These are phyloP conservation scores for Brienomyrus brachyistius DNA, from an alignment of 2,113 vertebrate genomes.

Conservation along the genomic window DNA sequence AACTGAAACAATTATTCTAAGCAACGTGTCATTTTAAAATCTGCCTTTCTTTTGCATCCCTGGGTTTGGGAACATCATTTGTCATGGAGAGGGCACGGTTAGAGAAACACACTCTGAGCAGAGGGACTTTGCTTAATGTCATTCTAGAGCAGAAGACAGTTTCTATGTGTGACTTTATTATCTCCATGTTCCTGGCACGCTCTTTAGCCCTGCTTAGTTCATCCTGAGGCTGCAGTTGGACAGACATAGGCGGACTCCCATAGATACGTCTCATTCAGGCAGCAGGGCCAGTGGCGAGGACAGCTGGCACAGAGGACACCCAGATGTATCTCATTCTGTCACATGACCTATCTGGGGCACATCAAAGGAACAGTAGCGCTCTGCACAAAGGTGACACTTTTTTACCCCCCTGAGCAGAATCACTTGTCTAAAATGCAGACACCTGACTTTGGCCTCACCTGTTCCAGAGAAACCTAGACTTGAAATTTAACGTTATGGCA, in stretches of 20 bases:
- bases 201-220: not conserved
- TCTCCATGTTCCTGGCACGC: not conserved
- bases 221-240: not conserved
- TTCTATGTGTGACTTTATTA: not conserved
- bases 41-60: not conserved
- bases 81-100: not conserved
- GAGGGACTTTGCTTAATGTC: not conserved
- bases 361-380: not conserved
- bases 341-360: not conserved
- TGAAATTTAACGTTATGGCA: not conserved
- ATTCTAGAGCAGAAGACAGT: not conserved
- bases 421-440: not conserved
- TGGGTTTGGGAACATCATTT: not conserved
- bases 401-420: not conserved
- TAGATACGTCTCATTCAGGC: not conserved
- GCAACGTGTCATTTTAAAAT: not conserved
- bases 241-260: not conserved
- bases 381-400: not conserved
- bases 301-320: not conserved
- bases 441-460: not conserved
- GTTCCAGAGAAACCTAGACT: not conserved
- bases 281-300: not conserved
- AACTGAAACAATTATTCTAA: constrained; percentile 35
- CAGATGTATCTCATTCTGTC: not conserved
- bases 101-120: not conserved